Evolutionary conservation across 2,888 invertebrate species (phyloP).

Genomic region (Zonitis immaculata): DNA sequence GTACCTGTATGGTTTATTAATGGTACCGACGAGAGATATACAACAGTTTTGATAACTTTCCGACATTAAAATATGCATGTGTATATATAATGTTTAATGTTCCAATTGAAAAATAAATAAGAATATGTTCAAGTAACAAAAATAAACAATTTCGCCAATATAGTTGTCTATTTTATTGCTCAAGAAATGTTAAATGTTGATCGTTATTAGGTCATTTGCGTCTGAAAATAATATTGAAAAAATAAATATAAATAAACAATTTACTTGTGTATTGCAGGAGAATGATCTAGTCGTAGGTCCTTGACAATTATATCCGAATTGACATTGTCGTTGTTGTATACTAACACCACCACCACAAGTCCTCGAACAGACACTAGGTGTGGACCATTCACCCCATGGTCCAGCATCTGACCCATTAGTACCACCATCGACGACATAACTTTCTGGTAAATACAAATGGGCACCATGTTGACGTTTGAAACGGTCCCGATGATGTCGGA

Average conservation of each 20-base stretch:
- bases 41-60: too few species aligned
- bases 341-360: slow-evolving; percentile 93
- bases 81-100: too few species aligned
- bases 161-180: too few species aligned
- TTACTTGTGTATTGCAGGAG: slow-evolving; percentile 84
- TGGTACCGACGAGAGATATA: too few species aligned
- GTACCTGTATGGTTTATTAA: too few species aligned
- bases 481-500: slow-evolving; percentile 63
- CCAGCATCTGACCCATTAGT: slow-evolving; percentile 56
- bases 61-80: too few species aligned
- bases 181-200: not conserved
- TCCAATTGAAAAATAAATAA: too few species aligned
- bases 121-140: too few species aligned
- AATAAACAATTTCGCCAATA: not conserved
- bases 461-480: slow-evolving; percentile 76
- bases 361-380: slow-evolving; percentile 79
- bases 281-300: slow-evolving; percentile 81
- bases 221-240: too few species aligned
- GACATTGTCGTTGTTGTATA: slow-evolving; percentile 75
- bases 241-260: too few species aligned
- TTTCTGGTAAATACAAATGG: slow-evolving; percentile 66
- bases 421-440: slow-evolving; percentile 67
- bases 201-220: not conserved
- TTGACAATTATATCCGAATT: slow-evolving; percentile 60
- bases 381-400: slow-evolving; percentile 81